Conservation (phyloP, 53 echinoderm and acorn worm genomes). For the Antedon mediterranea region DNA sequence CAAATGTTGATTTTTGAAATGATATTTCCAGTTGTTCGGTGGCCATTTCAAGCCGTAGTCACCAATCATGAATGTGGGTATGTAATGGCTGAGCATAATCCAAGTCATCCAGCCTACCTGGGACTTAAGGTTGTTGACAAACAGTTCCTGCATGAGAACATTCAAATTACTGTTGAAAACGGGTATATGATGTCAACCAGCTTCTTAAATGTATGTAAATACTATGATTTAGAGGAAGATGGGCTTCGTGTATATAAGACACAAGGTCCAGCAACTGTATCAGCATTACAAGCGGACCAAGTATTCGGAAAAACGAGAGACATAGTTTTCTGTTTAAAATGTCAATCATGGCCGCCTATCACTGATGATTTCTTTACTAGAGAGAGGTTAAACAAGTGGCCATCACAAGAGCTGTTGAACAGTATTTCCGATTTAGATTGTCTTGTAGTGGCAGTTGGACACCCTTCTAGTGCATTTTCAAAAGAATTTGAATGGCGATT, state of each 20-base stretch:
- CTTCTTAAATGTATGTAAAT: no score
- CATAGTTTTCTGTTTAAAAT: background rate
- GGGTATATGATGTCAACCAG: no score
- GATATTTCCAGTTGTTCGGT: no score
- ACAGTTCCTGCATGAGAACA: no score
- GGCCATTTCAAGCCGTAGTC: no score
- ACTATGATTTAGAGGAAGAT: no score
- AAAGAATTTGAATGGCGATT: background rate
- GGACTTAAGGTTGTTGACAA: no score
- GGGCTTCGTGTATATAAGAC: background rate
- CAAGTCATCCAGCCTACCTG: no score
- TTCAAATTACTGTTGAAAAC: no score
- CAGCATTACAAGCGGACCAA: background rate
- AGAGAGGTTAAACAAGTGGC: background rate
- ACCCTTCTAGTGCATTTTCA: background rate
- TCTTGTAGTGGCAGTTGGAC: background rate
- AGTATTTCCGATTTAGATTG: background rate
- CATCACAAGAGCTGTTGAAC: background rate
- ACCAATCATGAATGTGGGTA: no score
- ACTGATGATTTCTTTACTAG: background rate
- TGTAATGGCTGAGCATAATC: no score
- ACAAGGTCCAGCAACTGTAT: background rate
- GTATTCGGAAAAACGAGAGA: background rate
- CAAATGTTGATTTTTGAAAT: no score
- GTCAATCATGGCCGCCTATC: background rate